These are phyloP conservation scores for Gymnocypris eckloni DNA, from an alignment of 2,797 vertebrate species.

Conservation along the genomic window DNA sequence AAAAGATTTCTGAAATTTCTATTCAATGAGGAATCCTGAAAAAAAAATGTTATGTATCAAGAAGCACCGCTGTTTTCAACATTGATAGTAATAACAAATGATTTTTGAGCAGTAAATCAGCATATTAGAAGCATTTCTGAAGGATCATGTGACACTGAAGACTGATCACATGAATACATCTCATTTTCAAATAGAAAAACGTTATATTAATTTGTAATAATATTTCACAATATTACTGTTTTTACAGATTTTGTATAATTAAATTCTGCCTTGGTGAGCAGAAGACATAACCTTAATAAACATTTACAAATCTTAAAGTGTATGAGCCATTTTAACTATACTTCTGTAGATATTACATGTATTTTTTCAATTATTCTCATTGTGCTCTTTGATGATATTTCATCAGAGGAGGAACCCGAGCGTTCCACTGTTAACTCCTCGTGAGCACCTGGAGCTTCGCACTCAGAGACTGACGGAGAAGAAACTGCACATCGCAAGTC, in stretches of 20 bases:
- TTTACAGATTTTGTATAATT: not conserved
- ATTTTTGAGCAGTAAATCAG: not conserved
- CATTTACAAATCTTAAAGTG: not conserved
- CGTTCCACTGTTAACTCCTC: constrained; percentile 70
- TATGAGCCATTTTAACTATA: not conserved
- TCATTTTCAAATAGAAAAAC: not conserved
- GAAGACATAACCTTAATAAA: not conserved
- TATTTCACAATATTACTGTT: not conserved
- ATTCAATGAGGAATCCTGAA: too few relatives aligned
- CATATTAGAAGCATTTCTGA: not conserved
- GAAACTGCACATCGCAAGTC: constrained; percentile 83
- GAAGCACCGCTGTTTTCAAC: too few relatives aligned
- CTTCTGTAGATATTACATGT: not conserved
- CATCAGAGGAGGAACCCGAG: constrained; percentile 66
- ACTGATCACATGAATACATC: not conserved
- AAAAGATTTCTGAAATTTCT: not conserved
- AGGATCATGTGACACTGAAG: not conserved
- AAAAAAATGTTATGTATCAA: too few relatives aligned
- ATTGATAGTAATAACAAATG: not conserved
- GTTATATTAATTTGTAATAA: not conserved
- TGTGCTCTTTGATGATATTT: not conserved
- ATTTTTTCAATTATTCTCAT: not conserved
- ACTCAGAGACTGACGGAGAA: constrained; percentile 80
- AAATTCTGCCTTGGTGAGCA: not conserved
- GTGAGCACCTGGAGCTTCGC: constrained; percentile 80